phyloP scores from a whole-genome alignment of 1,140 invertebrate genomes.

The Caenorhabditis inopinata region DNA sequence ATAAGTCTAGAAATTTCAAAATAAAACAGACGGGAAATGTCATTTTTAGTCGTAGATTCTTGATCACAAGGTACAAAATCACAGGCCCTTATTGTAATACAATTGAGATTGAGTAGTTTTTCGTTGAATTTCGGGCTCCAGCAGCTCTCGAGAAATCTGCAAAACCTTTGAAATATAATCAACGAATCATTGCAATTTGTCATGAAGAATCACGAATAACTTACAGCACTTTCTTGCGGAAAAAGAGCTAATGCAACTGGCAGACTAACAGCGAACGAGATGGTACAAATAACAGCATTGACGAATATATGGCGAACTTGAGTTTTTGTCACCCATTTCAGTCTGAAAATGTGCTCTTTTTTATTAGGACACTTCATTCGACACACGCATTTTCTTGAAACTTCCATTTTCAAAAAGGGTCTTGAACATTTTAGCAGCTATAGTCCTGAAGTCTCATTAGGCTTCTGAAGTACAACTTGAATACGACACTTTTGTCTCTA shows the following conservation, averaged over 20 bases:
- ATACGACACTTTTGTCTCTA: too few relatives aligned
- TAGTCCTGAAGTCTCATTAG: too few relatives aligned
- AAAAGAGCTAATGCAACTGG: slow-evolving; percentile 59
- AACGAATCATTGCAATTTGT: too few relatives aligned
- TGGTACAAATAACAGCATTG: slow-evolving; percentile 58
- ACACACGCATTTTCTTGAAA: too few relatives aligned
- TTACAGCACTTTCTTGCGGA: slow-evolving; percentile 52
- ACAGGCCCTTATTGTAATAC: slow-evolving; percentile 67
- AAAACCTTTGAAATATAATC: background rate
- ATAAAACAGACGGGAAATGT: background rate
- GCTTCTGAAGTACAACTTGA: too few relatives aligned
- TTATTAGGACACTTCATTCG: slow-evolving; percentile 15
- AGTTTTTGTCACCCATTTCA: slow-evolving; percentile 50
- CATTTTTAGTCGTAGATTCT: background rate
- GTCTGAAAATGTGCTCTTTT: slow-evolving; percentile 39
- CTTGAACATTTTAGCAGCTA: too few relatives aligned
- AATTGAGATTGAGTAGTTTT: slow-evolving; percentile 57
- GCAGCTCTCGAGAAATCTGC: slow-evolving; percentile 55
- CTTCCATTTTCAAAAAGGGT: too few relatives aligned
- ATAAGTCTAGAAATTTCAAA: background rate
- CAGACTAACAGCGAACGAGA: slow-evolving; percentile 56
- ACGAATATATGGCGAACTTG: slow-evolving; percentile 53
- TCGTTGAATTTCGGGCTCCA: slow-evolving; percentile 66
- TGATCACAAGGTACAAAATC: slow-evolving; percentile 36
- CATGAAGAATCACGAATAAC: too few relatives aligned